These are phyloP conservation scores for Tenrec ecaudatus DNA, from an alignment of 2,113 vertebrate genomes.

Conservation along the genomic window DNA sequence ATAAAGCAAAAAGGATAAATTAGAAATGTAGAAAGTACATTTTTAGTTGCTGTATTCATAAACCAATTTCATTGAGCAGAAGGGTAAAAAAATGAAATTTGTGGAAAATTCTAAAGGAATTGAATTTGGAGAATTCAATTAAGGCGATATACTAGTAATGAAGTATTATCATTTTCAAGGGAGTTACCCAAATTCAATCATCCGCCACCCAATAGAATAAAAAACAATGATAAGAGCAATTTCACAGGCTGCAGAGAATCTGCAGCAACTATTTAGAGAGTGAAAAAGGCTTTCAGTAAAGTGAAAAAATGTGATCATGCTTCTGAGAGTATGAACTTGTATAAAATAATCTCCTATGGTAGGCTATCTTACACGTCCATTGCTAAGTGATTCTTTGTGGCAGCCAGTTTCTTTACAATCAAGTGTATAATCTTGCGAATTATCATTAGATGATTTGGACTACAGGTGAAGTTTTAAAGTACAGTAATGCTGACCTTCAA, in stretches of 20 bases:
- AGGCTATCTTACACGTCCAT: background rate
- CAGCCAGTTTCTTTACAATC: conserved; percentile 33
- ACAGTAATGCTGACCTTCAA: background rate
- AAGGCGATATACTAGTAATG: background rate
- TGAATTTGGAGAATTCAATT: conserved; percentile 42
- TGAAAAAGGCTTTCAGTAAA: background rate
- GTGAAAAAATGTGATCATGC: background rate
- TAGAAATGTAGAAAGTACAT: conserved; percentile 43
- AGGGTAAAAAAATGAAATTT: background rate
- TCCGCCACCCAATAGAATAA: background rate
- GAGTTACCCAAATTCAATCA: conserved; percentile 31
- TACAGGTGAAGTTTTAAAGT: conserved; percentile 36
- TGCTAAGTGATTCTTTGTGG: background rate
- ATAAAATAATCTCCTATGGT: conserved; percentile 18
- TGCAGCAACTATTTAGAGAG: background rate
- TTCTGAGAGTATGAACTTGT: background rate
- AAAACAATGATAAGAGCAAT: conserved; percentile 36
- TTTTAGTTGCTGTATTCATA: conserved; percentile 51
- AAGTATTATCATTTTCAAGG: conserved; percentile 25
- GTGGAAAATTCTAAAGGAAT: conserved; percentile 5
- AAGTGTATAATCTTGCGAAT: conserved; percentile 1
- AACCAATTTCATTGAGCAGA: background rate
- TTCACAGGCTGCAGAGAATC: background rate
- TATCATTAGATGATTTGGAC: background rate
- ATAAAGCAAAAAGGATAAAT: conserved; percentile 7